Base-by-base conservation (phyloP, 2,888 invertebrate genomes). In the Eremobia ochroleuca region DNA sequence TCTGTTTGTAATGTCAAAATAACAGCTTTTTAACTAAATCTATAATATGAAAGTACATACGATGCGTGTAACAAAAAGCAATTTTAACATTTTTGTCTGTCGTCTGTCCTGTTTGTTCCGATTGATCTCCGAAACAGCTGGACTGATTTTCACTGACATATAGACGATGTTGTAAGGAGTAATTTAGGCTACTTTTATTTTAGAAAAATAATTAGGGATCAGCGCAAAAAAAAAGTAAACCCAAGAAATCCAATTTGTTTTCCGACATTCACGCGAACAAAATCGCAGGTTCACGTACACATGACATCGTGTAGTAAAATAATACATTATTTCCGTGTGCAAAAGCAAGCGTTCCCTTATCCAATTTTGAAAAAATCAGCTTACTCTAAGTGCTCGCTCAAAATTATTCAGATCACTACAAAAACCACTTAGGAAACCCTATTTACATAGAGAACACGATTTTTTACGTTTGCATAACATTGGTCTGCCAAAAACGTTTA, bases 351-450 rank as follows among this genome's bases (percentile, higher is more conserved):
- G 15, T 58, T 72, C 21, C 2, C 59, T 58, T 68, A 46, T 28
- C 18, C 66, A 11, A 15, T 62, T 28, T 67, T 15, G 46, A 43
- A 73, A 71, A 85, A 81, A 77, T 73, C 79, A 77, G 85, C 85
- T 83, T 87, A 81, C 43, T 62, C 55, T 74, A 83, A 85, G 88
- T 82, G 76, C 77, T 85, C 37, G 49, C 34, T 68, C 69, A 66
- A 79, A 82, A 80, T 88, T 82, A 85, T 88, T 87, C 82, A 79
- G 82, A 88, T 87, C 86, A 79, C 79, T 81, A 81, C 73, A 83
- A 87, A 82, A 87, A 82, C 87, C 81, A 74, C 79, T 85, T 74
- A 55, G 28, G 37, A 61, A 83, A 79, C 85, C 83, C 78, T 76
- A 79, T 79, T 87, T 85, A 86, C 87, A 79, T 66, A 68, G 74